A percentile compares a stretch with the other conserved stretches of the same genome.
Evolutionary conservation across 2,113 vertebrate genomes (phyloP).

Genomic region (Tiliqua scincoides): DNA sequence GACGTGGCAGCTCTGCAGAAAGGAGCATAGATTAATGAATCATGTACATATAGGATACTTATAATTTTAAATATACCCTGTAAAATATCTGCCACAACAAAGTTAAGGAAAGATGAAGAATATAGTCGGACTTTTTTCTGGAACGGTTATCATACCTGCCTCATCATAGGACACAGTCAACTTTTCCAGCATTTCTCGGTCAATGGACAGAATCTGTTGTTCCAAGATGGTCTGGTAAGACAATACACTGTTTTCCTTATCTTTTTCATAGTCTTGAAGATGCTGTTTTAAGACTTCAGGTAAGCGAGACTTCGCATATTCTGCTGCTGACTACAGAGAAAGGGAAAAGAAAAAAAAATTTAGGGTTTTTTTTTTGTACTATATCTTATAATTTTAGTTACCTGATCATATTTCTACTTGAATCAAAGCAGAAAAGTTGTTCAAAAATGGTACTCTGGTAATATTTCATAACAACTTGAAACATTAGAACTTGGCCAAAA

Average conservation of each 20-base stretch:
- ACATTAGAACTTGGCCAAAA: not conserved
- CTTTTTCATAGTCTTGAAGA: conserved; percentile 90
- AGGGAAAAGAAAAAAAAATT: conserved; percentile 51
- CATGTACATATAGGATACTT: not conserved
- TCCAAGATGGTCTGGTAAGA: conserved; percentile 93
- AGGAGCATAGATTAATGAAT: not conserved
- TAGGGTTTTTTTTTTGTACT: not conserved
- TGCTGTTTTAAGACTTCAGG: conserved; percentile 91
- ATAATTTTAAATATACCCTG: not conserved
- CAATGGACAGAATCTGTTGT: conserved; percentile 92
- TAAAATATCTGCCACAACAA: not conserved
- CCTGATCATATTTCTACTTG: not conserved
- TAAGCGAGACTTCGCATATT: conserved; percentile 92
- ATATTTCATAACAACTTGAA: not conserved
- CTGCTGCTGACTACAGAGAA: conserved; percentile 87
- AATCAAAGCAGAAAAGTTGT: not conserved
- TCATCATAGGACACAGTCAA: conserved; percentile 92
- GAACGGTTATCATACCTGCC: conserved; percentile 81
- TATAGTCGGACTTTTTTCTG: fast-evolving
- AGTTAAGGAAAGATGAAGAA: not conserved
- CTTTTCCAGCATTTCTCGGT: conserved; percentile 93
- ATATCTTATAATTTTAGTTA: not conserved
- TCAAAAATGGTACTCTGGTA: not conserved
- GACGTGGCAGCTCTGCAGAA: not conserved
- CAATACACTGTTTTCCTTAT: conserved; percentile 89